Conservation (phyloP, 2,113 vertebrate species). For the Elaphurus davidianus region DNA sequence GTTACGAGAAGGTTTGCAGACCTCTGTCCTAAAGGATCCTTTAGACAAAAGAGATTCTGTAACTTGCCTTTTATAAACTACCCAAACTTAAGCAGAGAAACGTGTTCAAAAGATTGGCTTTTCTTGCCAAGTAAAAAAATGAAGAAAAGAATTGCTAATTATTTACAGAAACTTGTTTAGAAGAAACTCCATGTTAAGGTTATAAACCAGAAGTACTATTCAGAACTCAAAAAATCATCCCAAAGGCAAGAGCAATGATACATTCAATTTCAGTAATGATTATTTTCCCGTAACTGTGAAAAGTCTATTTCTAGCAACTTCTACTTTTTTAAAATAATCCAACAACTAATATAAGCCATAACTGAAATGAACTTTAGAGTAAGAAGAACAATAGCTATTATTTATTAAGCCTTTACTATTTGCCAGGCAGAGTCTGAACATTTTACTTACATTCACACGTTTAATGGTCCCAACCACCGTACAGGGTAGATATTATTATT, state of each 20-base stretch:
- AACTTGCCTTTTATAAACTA: constrained; percentile 6
- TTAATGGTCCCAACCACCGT: background rate
- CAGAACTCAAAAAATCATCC: background rate
- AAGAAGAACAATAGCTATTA: background rate
- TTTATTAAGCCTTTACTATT: background rate
- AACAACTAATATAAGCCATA: background rate
- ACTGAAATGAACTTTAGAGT: background rate
- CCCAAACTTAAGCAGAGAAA: background rate
- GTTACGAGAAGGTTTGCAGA: background rate
- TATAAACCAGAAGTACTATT: background rate
- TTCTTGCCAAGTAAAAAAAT: background rate
- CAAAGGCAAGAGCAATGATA: background rate
- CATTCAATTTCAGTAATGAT: background rate
- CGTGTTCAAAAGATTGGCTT: background rate
- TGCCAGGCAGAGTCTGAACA: background rate
- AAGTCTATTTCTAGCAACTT: background rate
- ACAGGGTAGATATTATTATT: background rate
- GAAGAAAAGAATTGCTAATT: background rate
- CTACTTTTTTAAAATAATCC: background rate
- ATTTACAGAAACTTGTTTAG: background rate
- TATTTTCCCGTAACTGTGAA: background rate
- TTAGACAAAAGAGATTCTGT: background rate
- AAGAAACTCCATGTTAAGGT: background rate
- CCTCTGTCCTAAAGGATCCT: background rate
- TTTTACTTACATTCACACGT: background rate